Evolutionary conservation across 2,113 vertebrate species (phyloP).

Genomic region (Actenoides lindsayi): DNA sequence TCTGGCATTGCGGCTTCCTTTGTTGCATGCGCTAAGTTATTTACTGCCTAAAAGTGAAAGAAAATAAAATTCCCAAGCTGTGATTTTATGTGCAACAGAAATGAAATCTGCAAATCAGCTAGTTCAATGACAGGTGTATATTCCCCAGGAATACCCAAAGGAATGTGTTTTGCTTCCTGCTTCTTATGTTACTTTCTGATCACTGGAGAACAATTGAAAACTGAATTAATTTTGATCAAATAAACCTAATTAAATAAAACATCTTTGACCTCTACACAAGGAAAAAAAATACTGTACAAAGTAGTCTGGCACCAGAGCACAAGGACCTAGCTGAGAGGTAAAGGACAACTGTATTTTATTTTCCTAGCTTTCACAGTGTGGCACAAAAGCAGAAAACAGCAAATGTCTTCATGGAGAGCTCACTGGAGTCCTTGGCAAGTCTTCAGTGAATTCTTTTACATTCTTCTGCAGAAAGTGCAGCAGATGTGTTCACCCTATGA

Average conservation of each 20-base stretch:
- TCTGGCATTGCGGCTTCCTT: background rate
- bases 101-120: background rate
- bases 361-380: background rate
- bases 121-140: background rate
- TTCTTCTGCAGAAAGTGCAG: background rate
- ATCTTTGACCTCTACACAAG: background rate
- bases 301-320: background rate
- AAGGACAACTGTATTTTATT: background rate
- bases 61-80: background rate
- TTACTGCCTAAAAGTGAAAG: background rate
- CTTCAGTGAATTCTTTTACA: background rate
- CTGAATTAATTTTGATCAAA: background rate
- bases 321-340: background rate
- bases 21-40: background rate
- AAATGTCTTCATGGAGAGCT: background rate
- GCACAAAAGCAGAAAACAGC: background rate
- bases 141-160: background rate
- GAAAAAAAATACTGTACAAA: background rate
- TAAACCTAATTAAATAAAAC: background rate
- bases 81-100: background rate
- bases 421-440: background rate
- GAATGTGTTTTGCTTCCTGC: background rate
- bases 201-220: background rate
- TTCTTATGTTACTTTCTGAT: background rate
- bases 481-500: background rate